These are phyloP conservation scores for Apantesis nais DNA, from an alignment of 2,888 invertebrate species.

Conservation along the genomic window DNA sequence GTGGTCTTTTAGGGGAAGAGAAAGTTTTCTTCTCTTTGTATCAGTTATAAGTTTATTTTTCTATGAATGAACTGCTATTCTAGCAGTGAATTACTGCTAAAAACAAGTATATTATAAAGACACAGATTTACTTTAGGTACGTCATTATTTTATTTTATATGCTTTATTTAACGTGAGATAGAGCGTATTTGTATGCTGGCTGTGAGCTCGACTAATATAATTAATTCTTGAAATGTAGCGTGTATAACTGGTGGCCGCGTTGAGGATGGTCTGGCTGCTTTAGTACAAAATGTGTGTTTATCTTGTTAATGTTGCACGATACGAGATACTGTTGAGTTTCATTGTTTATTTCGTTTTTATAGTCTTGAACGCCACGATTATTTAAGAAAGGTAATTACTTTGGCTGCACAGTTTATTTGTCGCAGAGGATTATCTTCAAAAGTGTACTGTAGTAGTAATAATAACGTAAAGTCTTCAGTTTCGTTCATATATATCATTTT, in stretches of 20 bases:
- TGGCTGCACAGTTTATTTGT: not conserved
- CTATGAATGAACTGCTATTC: too few relatives aligned
- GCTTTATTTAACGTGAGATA: slow-evolving; percentile 2
- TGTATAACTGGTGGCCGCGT: not conserved
- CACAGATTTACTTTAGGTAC: too few relatives aligned
- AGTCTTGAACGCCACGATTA: not conserved
- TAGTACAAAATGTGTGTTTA: not conserved
- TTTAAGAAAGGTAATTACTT: not conserved
- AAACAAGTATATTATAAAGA: too few relatives aligned
- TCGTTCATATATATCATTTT: too few relatives aligned
- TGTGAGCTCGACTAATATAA: slow-evolving; percentile 4
- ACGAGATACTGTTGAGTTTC: not conserved
- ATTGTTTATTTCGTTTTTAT: not conserved
- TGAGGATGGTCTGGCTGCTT: not conserved
- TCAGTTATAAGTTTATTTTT: too few relatives aligned
- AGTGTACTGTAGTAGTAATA: too few relatives aligned
- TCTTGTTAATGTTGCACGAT: slow-evolving; percentile 1
- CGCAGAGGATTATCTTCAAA: not conserved
- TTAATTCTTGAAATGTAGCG: slow-evolving; percentile 12
- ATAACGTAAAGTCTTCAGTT: too few relatives aligned
- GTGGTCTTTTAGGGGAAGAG: too few relatives aligned
- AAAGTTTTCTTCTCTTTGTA: too few relatives aligned
- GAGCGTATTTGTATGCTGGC: slow-evolving; percentile 12
- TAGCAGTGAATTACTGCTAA: too few relatives aligned
- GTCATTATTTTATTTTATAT: not conserved